phyloP scores from a whole-genome alignment of 2,888 invertebrate genomes.

The Morinoia aosen region DNA sequence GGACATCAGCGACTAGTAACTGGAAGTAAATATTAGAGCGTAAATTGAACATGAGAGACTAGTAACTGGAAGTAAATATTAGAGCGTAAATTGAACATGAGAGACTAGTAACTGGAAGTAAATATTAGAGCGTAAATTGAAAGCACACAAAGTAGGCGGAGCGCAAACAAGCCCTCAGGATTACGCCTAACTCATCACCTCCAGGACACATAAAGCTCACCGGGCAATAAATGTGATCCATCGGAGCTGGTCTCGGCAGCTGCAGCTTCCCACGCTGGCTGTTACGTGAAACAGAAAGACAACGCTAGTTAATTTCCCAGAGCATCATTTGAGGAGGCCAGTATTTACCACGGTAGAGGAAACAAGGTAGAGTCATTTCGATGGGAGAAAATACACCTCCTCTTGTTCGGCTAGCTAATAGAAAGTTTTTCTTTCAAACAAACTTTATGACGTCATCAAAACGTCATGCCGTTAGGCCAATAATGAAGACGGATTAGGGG shows the following conservation, averaged over 20 bases:
- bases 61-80: not conserved
- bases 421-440: too few species aligned
- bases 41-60: too few species aligned
- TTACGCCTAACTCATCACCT: not conserved
- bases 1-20: too few species aligned
- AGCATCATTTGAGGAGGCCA: not conserved
- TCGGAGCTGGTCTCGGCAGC: not conserved
- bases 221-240: slow-evolving; percentile 3
- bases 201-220: not conserved
- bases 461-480: too few species aligned
- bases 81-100: not conserved
- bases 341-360: too few species aligned
- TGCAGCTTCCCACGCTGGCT: not conserved
- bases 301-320: not conserved
- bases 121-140: not conserved
- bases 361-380: too few species aligned
- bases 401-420: too few species aligned
- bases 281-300: not conserved
- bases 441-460: too few species aligned
- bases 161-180: not conserved
- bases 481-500: too few species aligned
- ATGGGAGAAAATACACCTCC: too few species aligned
- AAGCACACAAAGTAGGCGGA: not conserved
- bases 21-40: not conserved
- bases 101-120: not conserved